Percentiles rank a stretch among this genome's conserved stretches.
These are phyloP conservation scores for Meliscaeva auricollis DNA, from an alignment of 2,888 invertebrate species.

Conservation along the genomic window DNA sequence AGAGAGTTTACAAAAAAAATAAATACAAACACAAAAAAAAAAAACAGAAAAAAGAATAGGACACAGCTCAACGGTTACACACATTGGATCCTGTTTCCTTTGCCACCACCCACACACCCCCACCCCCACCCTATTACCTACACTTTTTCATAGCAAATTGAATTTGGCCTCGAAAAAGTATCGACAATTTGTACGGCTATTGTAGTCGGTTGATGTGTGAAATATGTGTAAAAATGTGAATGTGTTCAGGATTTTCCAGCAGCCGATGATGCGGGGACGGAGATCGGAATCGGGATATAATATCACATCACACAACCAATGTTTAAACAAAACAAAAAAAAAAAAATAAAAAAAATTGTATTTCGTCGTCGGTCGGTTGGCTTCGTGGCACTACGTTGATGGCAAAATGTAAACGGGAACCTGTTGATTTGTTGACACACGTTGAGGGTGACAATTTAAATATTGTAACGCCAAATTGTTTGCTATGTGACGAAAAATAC, in stretches of 20 bases:
- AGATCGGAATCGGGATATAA: constrained; percentile 50
- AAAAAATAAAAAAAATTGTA: constrained; percentile 32
- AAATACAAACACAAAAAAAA: constrained; percentile 21
- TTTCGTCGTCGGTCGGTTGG: constrained; percentile 21
- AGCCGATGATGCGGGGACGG: constrained; percentile 19
- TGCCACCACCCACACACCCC: neutral
- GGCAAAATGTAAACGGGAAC: constrained; percentile 59
- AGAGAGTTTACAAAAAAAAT: constrained; percentile 59
- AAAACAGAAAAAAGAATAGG: constrained; percentile 33
- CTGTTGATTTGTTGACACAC: constrained; percentile 76
- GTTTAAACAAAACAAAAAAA: constrained; percentile 53
- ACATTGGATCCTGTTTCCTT: constrained; percentile 33
- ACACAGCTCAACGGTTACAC: constrained; percentile 57
- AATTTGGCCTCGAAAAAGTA: constrained; percentile 74
- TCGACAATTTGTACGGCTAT: constrained; percentile 75
- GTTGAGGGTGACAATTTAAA: constrained; percentile 68
- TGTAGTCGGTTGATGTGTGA: constrained; percentile 74
- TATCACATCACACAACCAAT: constrained; percentile 52
- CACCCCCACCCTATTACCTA: constrained; percentile 34
- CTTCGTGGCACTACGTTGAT: constrained; percentile 8
- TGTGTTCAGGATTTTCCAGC: constrained; percentile 21
- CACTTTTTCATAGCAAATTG: constrained; percentile 71
- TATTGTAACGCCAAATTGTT: constrained; percentile 30
- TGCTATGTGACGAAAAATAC: constrained; percentile 49
- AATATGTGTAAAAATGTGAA: constrained; percentile 52